Conservation (phyloP, 2,797 vertebrate species). For the Gorsachius magnificus region DNA sequence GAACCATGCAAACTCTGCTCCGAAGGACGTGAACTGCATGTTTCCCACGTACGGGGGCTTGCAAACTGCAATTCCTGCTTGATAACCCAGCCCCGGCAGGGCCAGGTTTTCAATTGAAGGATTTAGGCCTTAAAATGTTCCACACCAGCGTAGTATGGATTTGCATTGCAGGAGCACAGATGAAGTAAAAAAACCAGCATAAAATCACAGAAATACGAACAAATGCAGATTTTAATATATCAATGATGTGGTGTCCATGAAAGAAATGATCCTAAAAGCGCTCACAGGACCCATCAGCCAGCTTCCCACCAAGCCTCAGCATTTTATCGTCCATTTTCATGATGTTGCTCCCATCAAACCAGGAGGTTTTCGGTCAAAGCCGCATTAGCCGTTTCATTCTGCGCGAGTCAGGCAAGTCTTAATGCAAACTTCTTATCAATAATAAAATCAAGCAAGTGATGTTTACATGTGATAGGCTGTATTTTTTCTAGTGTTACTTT, state of each 20-base stretch:
- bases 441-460: background rate
- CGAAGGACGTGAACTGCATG: rapidly evolving
- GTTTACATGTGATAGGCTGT: background rate
- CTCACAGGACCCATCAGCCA: background rate
- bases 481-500: background rate
- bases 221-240: background rate
- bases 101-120: background rate
- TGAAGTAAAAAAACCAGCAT: background rate
- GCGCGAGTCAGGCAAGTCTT: background rate
- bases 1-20: background rate
- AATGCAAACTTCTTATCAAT: background rate
- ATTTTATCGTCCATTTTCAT: background rate
- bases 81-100: rapidly evolving
- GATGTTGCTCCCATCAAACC: background rate
- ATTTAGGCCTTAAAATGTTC: background rate
- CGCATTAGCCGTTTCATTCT: background rate
- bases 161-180: background rate
- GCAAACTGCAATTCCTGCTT: background rate
- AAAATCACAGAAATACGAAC: background rate
- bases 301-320: background rate
- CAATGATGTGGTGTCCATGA: rapidly evolving
- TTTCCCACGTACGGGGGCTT: background rate
- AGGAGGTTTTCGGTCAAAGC: background rate
- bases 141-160: background rate
- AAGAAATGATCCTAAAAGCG: background rate